Evolutionary conservation across 2,113 vertebrate genomes (phyloP).

Genomic region (Cariama cristata): DNA sequence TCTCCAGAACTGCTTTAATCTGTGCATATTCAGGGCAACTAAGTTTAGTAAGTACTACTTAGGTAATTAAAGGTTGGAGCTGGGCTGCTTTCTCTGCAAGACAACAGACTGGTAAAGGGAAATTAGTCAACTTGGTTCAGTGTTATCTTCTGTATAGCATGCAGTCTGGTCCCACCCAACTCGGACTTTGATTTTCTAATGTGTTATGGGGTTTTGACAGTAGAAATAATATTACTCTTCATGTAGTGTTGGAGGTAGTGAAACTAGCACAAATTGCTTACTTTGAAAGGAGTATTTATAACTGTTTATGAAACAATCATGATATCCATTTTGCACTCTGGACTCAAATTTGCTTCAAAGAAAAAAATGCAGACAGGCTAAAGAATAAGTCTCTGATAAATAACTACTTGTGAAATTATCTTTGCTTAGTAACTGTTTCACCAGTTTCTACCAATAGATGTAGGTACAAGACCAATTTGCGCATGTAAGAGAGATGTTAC

Average conservation of each 20-base stretch:
- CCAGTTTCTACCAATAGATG: background rate
- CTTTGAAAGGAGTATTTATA: background rate
- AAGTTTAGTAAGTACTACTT: conserved; percentile 53
- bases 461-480: background rate
- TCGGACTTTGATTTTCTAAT: background rate
- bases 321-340: background rate
- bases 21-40: conserved; percentile 46
- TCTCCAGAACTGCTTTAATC: conserved; percentile 54
- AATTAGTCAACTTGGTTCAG: background rate
- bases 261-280: background rate
- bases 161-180: background rate
- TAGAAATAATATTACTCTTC: background rate
- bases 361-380: background rate
- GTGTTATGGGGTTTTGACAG: background rate
- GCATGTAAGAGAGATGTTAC: background rate
- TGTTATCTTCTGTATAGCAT: background rate
- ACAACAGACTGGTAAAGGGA: background rate
- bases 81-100: conserved; percentile 5
- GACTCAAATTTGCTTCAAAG: background rate
- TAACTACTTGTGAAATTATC: background rate
- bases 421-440: background rate
- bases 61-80: conserved; percentile 39
- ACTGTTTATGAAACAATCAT: background rate
- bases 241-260: background rate
- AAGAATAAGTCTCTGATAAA: background rate